Evolutionary conservation across 2,888 invertebrate species (phyloP), one percentile per base, ranked within the genome.

Genomic region (Crematogaster levior): DNA sequence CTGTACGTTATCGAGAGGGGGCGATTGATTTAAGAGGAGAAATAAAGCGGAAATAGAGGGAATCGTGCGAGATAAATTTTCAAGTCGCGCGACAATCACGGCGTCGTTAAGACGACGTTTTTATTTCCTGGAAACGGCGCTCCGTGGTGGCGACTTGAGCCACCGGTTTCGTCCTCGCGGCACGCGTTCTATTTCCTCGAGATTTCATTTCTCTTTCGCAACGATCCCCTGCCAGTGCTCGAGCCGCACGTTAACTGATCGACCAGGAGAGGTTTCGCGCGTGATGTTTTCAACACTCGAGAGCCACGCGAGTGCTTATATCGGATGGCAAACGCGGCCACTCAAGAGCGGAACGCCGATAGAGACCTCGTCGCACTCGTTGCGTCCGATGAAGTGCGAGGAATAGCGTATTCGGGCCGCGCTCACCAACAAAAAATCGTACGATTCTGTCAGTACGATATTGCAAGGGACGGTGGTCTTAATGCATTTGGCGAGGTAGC

Each of bases 401-500:
- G 77, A 75, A 81, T 48, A 68, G 48, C 83, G 83, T 81, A 83
- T 86, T 73, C 82, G 61, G 80, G 68, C 79, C 70, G 72, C 40
- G 46, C 58, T 72, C 43, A 61, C 46, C 40, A 70, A 79, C 70
- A 65, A 65, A 65, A n/a, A 74, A 85, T 83, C 74, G 77, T 72
- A 81, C 85, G 5, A 43, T 56, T 77, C 30, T 88, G 91, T 88
- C 89, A 91, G 91, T 92, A 92, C 92, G 89, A 92, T 92, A 92
- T 92, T 90, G 88, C 89, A 85, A 83, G 87, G 86, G 88, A 88
- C 90, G 93, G 90, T 90, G 92, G 91, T 92, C 93, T 93, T 93
- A 94, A 94, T 94, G 94, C 94, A 94, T 94, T 94, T 93, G 93
- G 90, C 91, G 91, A 91, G 91, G 91, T 91, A 92, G 92, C 91